Evolutionary conservation across 2,888 invertebrate genomes (phyloP).

Genomic region (Erpobdella octoculata): DNA sequence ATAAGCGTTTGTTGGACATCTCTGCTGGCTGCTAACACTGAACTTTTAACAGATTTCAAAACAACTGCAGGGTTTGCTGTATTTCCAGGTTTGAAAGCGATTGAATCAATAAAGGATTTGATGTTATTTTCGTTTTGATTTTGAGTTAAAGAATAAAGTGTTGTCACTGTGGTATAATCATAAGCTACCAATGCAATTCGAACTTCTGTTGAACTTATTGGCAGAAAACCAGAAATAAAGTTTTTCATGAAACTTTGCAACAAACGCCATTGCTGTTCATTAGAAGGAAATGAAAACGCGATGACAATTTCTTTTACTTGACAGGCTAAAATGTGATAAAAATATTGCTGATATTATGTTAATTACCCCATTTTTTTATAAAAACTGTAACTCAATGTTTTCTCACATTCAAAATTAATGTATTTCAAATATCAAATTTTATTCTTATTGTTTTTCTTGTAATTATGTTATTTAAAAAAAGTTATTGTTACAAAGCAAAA

Average conservation of each 20-base stretch:
- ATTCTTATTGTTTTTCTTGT: too few species aligned
- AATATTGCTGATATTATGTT: neutral
- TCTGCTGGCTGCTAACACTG: neutral
- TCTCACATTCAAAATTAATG: too few species aligned
- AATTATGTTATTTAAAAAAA: too few species aligned
- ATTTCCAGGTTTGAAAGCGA: slow-evolving; percentile 19
- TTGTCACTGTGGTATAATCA: neutral
- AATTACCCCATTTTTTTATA: too few species aligned
- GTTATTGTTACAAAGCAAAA: too few species aligned
- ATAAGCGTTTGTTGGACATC: slow-evolving; percentile 22
- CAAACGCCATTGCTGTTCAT: neutral
- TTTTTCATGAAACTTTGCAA: slow-evolving; percentile 26
- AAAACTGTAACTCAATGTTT: too few species aligned
- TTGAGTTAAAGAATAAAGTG: slow-evolving; percentile 5
- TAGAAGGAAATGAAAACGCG: slow-evolving; percentile 15
- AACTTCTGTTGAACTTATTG: slow-evolving; percentile 4
- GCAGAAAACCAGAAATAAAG: slow-evolving; percentile 23
- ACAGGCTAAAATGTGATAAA: slow-evolving; percentile 21
- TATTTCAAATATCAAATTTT: too few species aligned
- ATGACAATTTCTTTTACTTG: slow-evolving; percentile 24
- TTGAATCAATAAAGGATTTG: slow-evolving; percentile 18
- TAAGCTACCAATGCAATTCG: slow-evolving; percentile 26
- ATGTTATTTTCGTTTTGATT: slow-evolving; percentile 21
- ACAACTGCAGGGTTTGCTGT: neutral
- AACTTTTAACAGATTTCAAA: neutral